A percentile compares a stretch with the other conserved stretches of the same genome.
Conservation (phyloP, 2,113 vertebrate genomes). For the Rattus rattus region DNA sequence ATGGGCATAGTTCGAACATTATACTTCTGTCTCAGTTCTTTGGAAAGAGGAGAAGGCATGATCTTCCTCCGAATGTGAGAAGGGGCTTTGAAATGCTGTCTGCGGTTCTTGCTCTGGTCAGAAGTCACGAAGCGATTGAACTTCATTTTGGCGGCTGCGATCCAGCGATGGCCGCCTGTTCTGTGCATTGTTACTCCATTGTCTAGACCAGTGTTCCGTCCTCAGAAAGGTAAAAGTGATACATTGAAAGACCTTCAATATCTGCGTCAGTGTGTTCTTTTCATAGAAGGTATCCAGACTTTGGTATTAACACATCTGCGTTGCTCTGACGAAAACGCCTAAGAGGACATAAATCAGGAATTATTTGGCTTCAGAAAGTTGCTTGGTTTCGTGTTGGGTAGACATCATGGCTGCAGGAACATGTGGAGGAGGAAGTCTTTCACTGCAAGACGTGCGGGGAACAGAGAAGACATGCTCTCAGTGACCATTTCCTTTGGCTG, state of each 20-base stretch:
- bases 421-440: background rate
- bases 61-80: too few species aligned
- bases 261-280: background rate
- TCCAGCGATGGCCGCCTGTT: background rate
- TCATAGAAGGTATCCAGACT: background rate
- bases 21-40: too few species aligned
- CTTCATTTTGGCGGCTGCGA: too few species aligned
- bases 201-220: background rate
- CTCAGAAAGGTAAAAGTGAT: constrained; percentile 2
- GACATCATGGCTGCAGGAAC: background rate
- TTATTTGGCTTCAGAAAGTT: background rate
- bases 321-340: background rate
- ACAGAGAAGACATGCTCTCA: background rate
- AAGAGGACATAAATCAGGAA: background rate
- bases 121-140: too few species aligned
- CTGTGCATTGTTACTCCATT: background rate
- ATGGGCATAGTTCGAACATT: too few species aligned
- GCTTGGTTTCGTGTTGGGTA: background rate
- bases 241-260: background rate
- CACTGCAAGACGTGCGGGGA: background rate
- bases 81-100: too few species aligned
- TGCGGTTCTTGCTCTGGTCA: too few species aligned
- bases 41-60: too few species aligned
- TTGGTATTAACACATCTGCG: background rate
- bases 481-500: background rate